A percentile compares a stretch with the other conserved stretches of the same genome.
These are phyloP conservation scores for Nezara viridula DNA, from an alignment of 2,888 invertebrate genomes.

Conservation along the genomic window DNA sequence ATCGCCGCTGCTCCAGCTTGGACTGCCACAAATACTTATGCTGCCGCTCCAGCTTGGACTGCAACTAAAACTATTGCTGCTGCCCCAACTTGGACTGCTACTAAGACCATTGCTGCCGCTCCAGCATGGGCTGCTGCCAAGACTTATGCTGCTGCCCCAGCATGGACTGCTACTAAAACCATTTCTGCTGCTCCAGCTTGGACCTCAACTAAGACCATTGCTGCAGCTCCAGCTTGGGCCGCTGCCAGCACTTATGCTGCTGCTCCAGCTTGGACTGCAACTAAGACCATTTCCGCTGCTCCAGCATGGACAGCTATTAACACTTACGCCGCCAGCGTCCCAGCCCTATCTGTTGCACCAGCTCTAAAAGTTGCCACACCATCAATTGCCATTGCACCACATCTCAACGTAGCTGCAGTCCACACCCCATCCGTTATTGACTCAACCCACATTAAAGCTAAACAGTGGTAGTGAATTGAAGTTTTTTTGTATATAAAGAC, in stretches of 20 bases:
- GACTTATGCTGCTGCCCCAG: neutral
- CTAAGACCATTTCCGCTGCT: neutral
- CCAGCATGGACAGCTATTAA: slow-evolving; percentile 37
- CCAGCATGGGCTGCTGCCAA: neutral
- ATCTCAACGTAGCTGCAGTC: neutral
- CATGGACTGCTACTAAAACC: neutral
- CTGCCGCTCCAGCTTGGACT: neutral
- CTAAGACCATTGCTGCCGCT: neutral
- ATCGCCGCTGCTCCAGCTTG: slow-evolving; percentile 55
- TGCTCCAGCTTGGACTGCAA: slow-evolving; percentile 65
- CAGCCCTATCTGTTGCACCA: neutral
- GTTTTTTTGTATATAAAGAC: neutral
- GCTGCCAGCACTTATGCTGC: slow-evolving; percentile 65
- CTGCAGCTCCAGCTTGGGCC: slow-evolving; percentile 56
- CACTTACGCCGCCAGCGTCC: neutral
- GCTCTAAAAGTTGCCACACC: neutral
- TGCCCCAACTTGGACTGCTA: neutral
- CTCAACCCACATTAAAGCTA: neutral
- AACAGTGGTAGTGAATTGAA: neutral
- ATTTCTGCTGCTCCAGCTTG: slow-evolving; percentile 3
- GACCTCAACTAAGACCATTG: neutral
- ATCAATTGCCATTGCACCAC: too few relatives aligned
- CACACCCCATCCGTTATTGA: neutral
- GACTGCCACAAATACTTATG: neutral
- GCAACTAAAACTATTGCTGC: neutral